Evolutionary conservation across 1,140 invertebrate species (phyloP).

Genomic region (Pseudomyrmex sp.): DNA sequence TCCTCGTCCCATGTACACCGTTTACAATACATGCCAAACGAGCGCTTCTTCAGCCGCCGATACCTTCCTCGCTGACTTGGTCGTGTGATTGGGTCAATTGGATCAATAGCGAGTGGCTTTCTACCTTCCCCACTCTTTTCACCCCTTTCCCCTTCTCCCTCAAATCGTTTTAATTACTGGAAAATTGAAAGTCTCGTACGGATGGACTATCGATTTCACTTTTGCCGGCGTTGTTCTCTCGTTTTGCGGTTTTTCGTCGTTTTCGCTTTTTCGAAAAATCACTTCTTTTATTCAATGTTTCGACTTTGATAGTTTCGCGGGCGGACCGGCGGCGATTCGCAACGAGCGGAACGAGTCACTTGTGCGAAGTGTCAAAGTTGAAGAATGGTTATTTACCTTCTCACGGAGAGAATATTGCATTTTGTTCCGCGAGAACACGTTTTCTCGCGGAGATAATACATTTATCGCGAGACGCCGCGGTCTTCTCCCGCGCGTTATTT

Average conservation of each 20-base stretch:
- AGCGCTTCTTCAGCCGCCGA: background rate
- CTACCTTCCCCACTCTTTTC: too few relatives aligned
- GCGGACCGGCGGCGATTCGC: background rate
- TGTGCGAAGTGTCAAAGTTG: background rate
- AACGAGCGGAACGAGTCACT: background rate
- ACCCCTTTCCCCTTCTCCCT: too few relatives aligned
- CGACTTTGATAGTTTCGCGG: background rate
- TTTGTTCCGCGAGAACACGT: background rate
- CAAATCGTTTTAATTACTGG: constrained; percentile 1
- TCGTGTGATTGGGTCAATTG: background rate
- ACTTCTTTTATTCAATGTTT: background rate
- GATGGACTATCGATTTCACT: constrained; percentile 3
- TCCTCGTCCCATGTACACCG: background rate
- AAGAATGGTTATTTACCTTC: background rate
- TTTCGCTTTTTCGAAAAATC: constrained; percentile 7
- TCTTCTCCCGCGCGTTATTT: background rate
- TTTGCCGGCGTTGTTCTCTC: background rate
- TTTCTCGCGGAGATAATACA: background rate
- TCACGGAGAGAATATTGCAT: too few relatives aligned
- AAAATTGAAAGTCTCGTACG: background rate
- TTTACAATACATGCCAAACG: background rate
- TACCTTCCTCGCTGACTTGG: background rate
- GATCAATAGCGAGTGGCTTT: constrained; percentile 7
- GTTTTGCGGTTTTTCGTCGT: background rate
- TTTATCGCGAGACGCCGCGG: background rate